Conservation (phyloP, 2,797 vertebrate genomes). For the Rhinatrema bivittatum region DNA sequence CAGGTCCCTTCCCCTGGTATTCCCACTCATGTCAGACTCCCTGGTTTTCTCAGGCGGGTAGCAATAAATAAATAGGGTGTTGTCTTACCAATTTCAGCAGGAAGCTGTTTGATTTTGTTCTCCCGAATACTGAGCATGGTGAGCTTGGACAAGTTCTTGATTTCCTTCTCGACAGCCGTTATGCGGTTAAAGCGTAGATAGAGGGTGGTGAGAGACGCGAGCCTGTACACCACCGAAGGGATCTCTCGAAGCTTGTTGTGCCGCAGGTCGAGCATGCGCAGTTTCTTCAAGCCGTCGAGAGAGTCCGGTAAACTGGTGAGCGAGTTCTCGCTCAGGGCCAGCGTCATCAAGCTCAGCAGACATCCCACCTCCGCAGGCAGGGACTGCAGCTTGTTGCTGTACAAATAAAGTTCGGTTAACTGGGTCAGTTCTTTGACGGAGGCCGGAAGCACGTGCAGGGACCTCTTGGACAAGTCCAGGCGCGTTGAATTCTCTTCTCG, state of each 20-base stretch:
- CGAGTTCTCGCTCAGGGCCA: slow-evolving; percentile 97
- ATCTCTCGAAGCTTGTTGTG: slow-evolving; percentile 97
- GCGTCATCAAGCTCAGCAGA: slow-evolving; percentile 85
- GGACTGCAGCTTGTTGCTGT: slow-evolving; percentile 97
- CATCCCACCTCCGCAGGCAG: slow-evolving; percentile 87
- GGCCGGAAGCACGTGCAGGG: slow-evolving; percentile 87
- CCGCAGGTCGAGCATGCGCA: slow-evolving; percentile 94
- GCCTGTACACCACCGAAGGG: slow-evolving; percentile 85
- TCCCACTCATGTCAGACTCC: too few relatives aligned
- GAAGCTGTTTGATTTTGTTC: slow-evolving; percentile 98
- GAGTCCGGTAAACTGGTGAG: slow-evolving; percentile 95
- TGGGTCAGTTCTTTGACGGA: slow-evolving; percentile 92
- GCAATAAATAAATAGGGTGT: too few relatives aligned
- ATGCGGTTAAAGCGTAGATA: slow-evolving; percentile 99
- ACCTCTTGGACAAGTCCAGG: slow-evolving; percentile 93
- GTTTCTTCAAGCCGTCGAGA: slow-evolving; percentile 91
- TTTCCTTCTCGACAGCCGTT: slow-evolving; percentile 96
- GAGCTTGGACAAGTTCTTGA: slow-evolving; percentile 89
- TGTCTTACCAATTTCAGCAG: slow-evolving; percentile 90
- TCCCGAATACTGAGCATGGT: slow-evolving; percentile 98
- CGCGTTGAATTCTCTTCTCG: slow-evolving; percentile 94
- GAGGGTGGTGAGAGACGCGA: slow-evolving; percentile 83
- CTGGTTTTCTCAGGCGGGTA: too few relatives aligned
- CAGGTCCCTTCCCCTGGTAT: too few relatives aligned
- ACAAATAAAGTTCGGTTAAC: slow-evolving; percentile 96